Evolutionary conservation across 2,888 invertebrate species (phyloP).

Genomic region (Parnassius apollo): DNA sequence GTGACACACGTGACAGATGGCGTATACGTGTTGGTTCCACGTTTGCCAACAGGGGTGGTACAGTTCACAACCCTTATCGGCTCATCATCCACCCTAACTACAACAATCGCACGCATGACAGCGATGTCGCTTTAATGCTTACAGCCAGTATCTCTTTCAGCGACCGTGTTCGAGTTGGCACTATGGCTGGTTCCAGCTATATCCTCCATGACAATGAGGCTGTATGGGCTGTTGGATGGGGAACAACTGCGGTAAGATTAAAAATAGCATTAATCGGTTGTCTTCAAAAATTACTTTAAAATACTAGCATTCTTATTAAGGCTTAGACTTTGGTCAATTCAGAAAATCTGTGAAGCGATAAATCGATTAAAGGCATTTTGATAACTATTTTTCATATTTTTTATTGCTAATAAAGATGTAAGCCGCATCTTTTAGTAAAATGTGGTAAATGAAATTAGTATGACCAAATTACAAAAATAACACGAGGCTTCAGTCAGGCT

Average conservation of each 20-base stretch:
- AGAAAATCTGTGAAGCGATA: no score
- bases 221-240: slow-evolving; percentile 59
- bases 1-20: slow-evolving; percentile 35
- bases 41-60: slow-evolving; percentile 34
- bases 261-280: slow-evolving; percentile 19
- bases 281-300: no score
- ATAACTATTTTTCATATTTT: no score
- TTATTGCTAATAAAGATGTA: no score
- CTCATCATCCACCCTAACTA: slow-evolving; percentile 40
- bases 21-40: slow-evolving; percentile 40
- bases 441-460: no score
- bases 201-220: slow-evolving; percentile 44
- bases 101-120: slow-evolving; percentile 33
- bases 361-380: no score
- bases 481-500: no score
- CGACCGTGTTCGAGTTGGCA: slow-evolving; percentile 36
- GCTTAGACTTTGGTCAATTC: no score
- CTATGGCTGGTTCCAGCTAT: slow-evolving; percentile 51
- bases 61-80: slow-evolving; percentile 23
- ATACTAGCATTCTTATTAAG: no score
- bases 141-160: slow-evolving; percentile 34
- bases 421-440: no score
- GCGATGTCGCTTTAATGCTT: slow-evolving; percentile 47
- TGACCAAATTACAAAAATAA: no score
- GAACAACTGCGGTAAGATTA: slow-evolving; percentile 40